Evolutionary conservation across 2,888 invertebrate genomes (phyloP).

Genomic region (Leptopilina myrica): DNA sequence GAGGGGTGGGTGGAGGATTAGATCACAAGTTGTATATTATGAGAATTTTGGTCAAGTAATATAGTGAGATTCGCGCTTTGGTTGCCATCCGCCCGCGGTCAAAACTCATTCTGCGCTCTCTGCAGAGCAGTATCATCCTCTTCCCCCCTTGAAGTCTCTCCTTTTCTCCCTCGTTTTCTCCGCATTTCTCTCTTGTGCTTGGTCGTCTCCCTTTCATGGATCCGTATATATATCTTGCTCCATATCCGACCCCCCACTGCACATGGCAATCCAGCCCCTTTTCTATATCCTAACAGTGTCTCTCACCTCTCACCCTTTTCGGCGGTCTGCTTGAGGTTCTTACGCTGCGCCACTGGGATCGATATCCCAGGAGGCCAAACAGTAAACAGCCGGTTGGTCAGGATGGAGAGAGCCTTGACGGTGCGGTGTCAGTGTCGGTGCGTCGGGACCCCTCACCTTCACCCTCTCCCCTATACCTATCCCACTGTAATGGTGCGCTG

Average conservation of each 20-base stretch:
- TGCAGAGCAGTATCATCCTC: not conserved
- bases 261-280: conserved; percentile 42
- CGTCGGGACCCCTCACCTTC: conserved; percentile 37
- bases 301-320: conserved; percentile 39
- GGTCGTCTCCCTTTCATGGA: conserved; percentile 36
- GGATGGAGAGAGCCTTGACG: conserved; percentile 63
- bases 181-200: not conserved
- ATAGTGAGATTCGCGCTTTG: no score
- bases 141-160: no score
- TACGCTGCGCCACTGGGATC: conserved; percentile 75
- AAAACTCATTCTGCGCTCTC: conserved; percentile 49
- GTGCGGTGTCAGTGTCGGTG: conserved; percentile 42
- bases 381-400: conserved; percentile 77
- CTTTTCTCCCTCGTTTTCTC: not conserved
- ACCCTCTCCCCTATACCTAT: not conserved
- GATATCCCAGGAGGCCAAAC: conserved; percentile 77
- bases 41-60: not conserved
- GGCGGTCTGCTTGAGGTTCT: conserved; percentile 64
- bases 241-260: conserved; percentile 42
- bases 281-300: conserved; percentile 39
- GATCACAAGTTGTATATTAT: not conserved
- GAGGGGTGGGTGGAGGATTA: no score
- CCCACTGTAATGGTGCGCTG: conserved; percentile 17
- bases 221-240: conserved; percentile 48
- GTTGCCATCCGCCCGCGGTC: conserved; percentile 43